These are phyloP conservation scores for Darevskia nairensis DNA, from an alignment of 2,797 vertebrate species.

Conservation along the genomic window DNA sequence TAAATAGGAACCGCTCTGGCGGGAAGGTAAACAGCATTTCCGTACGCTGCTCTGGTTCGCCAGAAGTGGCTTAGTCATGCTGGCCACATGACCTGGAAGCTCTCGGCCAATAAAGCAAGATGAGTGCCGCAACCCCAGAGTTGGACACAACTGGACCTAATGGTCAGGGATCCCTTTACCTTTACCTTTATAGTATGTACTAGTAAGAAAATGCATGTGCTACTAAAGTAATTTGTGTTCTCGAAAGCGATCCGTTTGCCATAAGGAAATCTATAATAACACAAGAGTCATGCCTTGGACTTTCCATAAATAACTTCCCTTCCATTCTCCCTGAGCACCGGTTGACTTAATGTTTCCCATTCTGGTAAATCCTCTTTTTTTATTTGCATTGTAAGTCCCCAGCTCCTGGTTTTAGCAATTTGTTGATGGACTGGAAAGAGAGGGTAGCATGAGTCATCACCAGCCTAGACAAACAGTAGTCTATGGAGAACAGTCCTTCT, in stretches of 20 bases:
- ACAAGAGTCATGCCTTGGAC: constrained; percentile 45
- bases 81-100: too few relatives aligned
- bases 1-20: too few relatives aligned
- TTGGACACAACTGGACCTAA: too few relatives aligned
- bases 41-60: too few relatives aligned
- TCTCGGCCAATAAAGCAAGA: too few relatives aligned
- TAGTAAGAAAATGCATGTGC: constrained; percentile 13
- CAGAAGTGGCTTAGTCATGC: too few relatives aligned
- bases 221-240: constrained; percentile 46
- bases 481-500: constrained; percentile 53
- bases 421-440: constrained; percentile 60
- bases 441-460: constrained; percentile 65
- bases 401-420: constrained; percentile 61
- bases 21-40: too few relatives aligned
- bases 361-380: background rate
- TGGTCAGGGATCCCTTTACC: too few relatives aligned
- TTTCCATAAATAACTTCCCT: constrained; percentile 64
- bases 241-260: constrained; percentile 40
- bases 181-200: too few relatives aligned
- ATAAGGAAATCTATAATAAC: constrained; percentile 56
- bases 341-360: constrained; percentile 31
- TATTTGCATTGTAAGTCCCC: constrained; percentile 31
- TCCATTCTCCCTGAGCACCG: constrained; percentile 27
- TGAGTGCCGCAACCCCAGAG: too few relatives aligned
- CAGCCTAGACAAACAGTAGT: constrained; percentile 70